Evolutionary conservation across 2,888 invertebrate species (phyloP).

Genomic region (Stegana nigrithorax): DNA sequence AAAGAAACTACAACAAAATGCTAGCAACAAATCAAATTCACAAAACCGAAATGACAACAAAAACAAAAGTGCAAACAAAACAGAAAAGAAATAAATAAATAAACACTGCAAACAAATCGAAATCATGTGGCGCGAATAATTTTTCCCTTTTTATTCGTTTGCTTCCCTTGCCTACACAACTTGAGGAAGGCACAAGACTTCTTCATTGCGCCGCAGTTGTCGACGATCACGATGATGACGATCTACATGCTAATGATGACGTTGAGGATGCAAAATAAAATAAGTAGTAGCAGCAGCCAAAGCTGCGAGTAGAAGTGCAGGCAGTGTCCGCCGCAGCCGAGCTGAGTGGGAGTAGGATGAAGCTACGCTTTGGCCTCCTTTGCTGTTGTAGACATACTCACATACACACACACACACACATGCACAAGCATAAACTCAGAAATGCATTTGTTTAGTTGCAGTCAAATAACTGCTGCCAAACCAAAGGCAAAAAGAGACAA

Average conservation of each 20-base stretch:
- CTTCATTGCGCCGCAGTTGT: background rate
- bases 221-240: background rate
- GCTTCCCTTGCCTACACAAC: background rate
- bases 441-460: background rate
- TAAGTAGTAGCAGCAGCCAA: background rate
- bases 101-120: conserved; percentile 14
- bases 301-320: background rate
- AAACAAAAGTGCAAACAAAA: background rate
- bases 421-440: background rate
- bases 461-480: background rate
- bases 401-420: background rate
- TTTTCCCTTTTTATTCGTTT: background rate
- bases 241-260: background rate
- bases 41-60: background rate
- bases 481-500: background rate
- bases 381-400: background rate
- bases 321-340: background rate
- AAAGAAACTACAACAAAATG: conserved; percentile 37
- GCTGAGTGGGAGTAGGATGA: background rate
- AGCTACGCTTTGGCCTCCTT: background rate
- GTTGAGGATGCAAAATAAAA: background rate
- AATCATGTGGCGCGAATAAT: conserved; percentile 7
- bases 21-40: conserved; percentile 29
- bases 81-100: conserved; percentile 2
- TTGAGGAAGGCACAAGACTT: background rate